phyloP scores from a whole-genome alignment of 2,797 vertebrate genomes.

The Calcarius lapponicus region DNA sequence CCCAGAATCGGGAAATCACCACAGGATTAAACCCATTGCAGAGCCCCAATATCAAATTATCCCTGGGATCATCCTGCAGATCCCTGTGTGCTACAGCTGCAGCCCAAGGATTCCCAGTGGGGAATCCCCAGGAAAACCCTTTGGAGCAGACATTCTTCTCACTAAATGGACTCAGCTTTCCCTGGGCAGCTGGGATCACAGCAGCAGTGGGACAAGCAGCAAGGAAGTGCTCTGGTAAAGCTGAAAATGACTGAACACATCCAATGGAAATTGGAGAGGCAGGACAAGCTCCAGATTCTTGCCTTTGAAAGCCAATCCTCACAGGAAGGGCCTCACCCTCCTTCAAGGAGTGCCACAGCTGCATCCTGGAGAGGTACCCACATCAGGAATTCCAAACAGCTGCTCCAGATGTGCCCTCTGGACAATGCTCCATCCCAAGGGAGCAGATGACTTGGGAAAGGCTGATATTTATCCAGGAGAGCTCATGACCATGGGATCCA shows the following conservation, averaged over 20 bases:
- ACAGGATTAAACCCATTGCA: not conserved
- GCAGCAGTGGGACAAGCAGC: not conserved
- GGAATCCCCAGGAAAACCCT: not conserved
- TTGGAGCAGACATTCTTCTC: not conserved
- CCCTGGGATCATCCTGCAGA: not conserved
- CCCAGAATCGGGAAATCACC: not conserved
- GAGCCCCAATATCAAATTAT: not conserved
- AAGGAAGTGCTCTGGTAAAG: not conserved
- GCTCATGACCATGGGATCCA: no score
- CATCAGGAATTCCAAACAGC: not conserved
- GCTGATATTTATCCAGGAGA: not conserved
- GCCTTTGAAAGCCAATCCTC: not conserved
- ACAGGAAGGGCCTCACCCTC: not conserved
- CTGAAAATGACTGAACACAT: not conserved
- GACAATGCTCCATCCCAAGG: not conserved
- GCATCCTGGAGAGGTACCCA: not conserved
- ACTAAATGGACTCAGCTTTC: not conserved
- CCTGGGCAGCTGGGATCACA: not conserved
- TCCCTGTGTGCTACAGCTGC: not conserved
- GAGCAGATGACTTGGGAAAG: not conserved
- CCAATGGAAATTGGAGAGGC: not conserved
- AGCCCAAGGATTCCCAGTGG: not conserved
- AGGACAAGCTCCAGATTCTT: not conserved
- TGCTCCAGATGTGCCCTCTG: not conserved
- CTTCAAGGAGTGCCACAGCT: not conserved